Evolutionary conservation across 2,113 vertebrate genomes (phyloP).

Genomic region (Sceloporus tristichus): DNA sequence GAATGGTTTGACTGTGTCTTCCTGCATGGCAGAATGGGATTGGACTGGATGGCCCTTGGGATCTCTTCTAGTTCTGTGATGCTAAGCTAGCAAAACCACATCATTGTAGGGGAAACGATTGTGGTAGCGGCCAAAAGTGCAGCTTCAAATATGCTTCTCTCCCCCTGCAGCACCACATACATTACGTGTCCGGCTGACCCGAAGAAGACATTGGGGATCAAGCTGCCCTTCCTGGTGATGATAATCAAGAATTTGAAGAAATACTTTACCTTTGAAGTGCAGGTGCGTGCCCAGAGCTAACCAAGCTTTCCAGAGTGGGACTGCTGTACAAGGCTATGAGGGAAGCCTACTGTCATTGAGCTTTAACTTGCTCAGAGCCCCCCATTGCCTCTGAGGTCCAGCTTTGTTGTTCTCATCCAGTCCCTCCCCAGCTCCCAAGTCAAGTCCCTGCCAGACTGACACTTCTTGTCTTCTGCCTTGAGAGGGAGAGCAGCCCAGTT

Average conservation of each 20-base stretch:
- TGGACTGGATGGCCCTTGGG: too few species aligned
- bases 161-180: constrained; percentile 88
- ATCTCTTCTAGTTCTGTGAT: too few species aligned
- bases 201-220: constrained; percentile 96
- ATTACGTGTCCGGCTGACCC: constrained; percentile 98
- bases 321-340: background rate
- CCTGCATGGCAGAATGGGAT: too few species aligned
- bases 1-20: too few species aligned
- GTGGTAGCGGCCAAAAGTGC: too few species aligned
- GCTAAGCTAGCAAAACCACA: too few species aligned
- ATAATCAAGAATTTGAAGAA: constrained; percentile 98
- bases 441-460: too few species aligned
- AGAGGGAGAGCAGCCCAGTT: too few species aligned
- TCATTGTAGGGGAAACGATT: too few species aligned
- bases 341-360: background rate
- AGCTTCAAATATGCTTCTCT: constrained; percentile 22
- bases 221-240: constrained; percentile 96
- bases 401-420: too few species aligned
- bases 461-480: too few species aligned
- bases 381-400: background rate
- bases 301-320: background rate
- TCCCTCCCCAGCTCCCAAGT: too few species aligned
- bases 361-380: background rate
- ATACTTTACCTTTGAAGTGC: constrained; percentile 98
- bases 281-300: constrained; percentile 77